Percentiles rank a stretch among this genome's conserved stretches.
Evolutionary conservation across 2,888 invertebrate genomes (phyloP).

Genomic region (Ophioninae sp.): DNA sequence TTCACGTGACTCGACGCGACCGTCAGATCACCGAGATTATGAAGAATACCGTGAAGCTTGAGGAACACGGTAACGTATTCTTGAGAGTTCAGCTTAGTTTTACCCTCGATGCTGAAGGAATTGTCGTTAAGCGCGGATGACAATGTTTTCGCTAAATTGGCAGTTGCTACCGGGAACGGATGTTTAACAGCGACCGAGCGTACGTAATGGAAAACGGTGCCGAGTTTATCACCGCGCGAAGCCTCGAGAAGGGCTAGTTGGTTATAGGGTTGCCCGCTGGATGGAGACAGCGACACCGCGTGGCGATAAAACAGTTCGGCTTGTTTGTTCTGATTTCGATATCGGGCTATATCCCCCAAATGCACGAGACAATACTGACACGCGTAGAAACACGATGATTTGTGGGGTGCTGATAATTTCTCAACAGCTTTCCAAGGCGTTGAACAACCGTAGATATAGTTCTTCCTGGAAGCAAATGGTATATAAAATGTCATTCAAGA

Average conservation of each 20-base stretch:
- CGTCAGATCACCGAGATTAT: constrained; percentile 83
- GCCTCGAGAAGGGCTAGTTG: constrained; percentile 92
- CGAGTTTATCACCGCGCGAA: constrained; percentile 89
- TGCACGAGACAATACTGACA: constrained; percentile 95
- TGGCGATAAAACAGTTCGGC: constrained; percentile 93
- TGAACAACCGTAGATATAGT: constrained; percentile 81
- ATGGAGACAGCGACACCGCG: constrained; percentile 88
- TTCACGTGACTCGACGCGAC: constrained; percentile 85
- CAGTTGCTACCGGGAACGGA: constrained; percentile 92
- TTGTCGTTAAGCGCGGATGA: constrained; percentile 82
- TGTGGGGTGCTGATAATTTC: constrained; percentile 82
- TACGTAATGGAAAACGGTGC: constrained; percentile 93
- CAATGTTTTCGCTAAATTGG: constrained; percentile 90
- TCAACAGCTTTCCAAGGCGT: constrained; percentile 80
- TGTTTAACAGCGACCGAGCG: constrained; percentile 91
- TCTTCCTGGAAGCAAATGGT: constrained; percentile 74
- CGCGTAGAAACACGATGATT: constrained; percentile 90
- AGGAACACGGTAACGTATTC: constrained; percentile 85
- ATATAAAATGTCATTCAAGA: background rate
- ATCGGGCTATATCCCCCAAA: constrained; percentile 92
- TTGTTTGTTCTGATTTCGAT: constrained; percentile 90
- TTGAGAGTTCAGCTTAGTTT: constrained; percentile 84
- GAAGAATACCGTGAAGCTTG: constrained; percentile 84
- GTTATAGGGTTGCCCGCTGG: constrained; percentile 94
- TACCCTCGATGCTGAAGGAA: constrained; percentile 72